Evolutionary conservation across 2,797 vertebrate genomes (phyloP), one percentile per base, ranked within the genome.

Genomic region (Hephaestus fuliginosus): DNA sequence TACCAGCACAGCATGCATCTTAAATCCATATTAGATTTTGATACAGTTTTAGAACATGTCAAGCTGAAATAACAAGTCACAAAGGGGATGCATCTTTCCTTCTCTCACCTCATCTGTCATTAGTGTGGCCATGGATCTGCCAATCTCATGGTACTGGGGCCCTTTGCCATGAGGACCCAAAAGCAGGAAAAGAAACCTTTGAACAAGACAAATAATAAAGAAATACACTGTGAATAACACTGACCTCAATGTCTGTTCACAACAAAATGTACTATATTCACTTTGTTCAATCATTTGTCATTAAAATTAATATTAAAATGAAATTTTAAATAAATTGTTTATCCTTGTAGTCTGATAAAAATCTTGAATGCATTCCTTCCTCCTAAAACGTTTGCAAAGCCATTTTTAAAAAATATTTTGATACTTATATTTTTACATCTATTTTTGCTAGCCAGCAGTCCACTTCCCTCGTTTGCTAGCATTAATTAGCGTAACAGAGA

Each of bases 91-190:
- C 25, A 25, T 25, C 25, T 25, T 25, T 82, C 28, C 17, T 46
- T 55, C 49, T 88, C 86, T 96, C 90, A 97, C 98, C 95, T 99
- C 98, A 90, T 99, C 98, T 6, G 98, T 98, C 98, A 99, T 99
- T 65, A 99, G 96, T 0, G 98, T 99, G 65, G 98, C 97, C 95
- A 99, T 99, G 3, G 98, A 99, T 89, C 98, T 96, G 68, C 98
- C 98, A 88, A 99, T 99, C 94, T 99, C 98, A 88, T 99, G 98
- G 88, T 99, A 99, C 75, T 98, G 97, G 1, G 97, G 95, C 25
- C 97, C 97, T 94, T 99, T 99, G 70, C 98, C 98, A 58, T 93
- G 94, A 70, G 98, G 98, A 86, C 98, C 98, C 95, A 99, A 65
- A 81, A 99, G 95, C 77, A 99, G 86, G 94, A 99, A 99, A 81